Percentiles rank a stretch among this genome's conserved stretches.
Evolutionary conservation across 2,113 vertebrate genomes (phyloP).

Genomic region (Alaudala cheleensis): DNA sequence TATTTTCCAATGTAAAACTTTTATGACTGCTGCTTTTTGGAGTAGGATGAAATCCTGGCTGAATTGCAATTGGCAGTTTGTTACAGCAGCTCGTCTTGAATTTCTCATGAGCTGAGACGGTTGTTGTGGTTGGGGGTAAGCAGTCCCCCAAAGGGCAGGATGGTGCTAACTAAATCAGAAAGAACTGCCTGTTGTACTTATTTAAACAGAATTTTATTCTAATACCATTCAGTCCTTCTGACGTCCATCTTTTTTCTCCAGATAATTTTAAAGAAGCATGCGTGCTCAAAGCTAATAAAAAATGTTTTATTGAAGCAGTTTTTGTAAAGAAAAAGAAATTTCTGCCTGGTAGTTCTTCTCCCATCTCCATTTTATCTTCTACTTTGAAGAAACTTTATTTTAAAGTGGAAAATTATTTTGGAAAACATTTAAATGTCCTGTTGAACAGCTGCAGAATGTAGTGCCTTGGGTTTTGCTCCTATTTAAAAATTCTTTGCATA

Average conservation of each 20-base stretch:
- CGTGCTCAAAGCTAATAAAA: background rate
- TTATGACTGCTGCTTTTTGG: constrained; percentile 29
- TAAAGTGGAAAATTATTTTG: background rate
- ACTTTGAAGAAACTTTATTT: background rate
- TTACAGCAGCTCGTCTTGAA: background rate
- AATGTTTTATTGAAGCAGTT: background rate
- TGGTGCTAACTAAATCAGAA: constrained; percentile 12
- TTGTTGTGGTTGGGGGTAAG: constrained; percentile 41
- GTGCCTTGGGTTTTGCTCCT: constrained; percentile 16
- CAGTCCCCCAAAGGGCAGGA: constrained; percentile 20
- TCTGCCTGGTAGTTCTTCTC: background rate
- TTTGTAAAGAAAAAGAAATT: background rate
- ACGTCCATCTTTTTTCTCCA: background rate
- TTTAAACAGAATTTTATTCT: constrained; percentile 18
- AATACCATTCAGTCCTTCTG: background rate
- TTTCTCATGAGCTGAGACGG: constrained; percentile 18
- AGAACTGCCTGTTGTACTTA: background rate
- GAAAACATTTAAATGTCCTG: background rate
- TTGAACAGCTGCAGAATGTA: background rate
- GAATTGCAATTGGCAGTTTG: constrained; percentile 53
- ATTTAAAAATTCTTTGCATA: background rate
- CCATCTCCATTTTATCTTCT: background rate
- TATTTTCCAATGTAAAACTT: constrained; percentile 48
- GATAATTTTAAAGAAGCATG: background rate
- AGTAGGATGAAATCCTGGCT: background rate